Conservation (phyloP, 2,797 vertebrate genomes). For the Nasua narica region DNA sequence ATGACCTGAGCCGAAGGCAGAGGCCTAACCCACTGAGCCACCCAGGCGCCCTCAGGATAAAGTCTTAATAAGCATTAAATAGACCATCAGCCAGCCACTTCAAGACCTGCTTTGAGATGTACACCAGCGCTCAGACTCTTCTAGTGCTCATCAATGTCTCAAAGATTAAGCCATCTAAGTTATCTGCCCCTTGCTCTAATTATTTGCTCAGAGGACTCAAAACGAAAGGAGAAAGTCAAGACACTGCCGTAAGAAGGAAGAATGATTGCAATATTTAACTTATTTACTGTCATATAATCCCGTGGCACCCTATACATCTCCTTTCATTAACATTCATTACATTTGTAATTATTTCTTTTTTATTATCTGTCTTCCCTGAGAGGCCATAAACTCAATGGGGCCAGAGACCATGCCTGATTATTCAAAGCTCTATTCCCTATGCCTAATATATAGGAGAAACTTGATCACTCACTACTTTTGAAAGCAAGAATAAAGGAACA, state of each 20-base stretch:
- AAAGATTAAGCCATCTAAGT: neutral
- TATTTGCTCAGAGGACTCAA: neutral
- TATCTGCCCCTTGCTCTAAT: neutral
- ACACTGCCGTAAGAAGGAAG: neutral
- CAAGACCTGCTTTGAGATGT: neutral
- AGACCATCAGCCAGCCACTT: neutral
- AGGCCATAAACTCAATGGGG: neutral
- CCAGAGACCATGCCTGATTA: neutral
- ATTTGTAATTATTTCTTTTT: constrained; percentile 4
- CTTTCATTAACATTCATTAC: neutral
- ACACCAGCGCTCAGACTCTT: neutral
- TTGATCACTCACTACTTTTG: neutral
- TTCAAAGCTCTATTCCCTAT: neutral
- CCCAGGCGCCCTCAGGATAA: too few relatives aligned
- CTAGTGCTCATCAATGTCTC: neutral
- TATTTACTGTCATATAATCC: neutral
- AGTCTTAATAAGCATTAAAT: neutral
- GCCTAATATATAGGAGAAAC: neutral
- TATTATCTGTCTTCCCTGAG: neutral
- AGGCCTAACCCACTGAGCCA: too few relatives aligned
- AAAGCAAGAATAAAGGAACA: neutral
- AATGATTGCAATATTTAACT: neutral
- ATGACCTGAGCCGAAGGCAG: too few relatives aligned
- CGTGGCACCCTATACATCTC: neutral
- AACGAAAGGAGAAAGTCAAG: neutral